These are phyloP conservation scores for Druon quercuslanigerum DNA, from an alignment of 1,140 invertebrate genomes.

Conservation along the genomic window DNA sequence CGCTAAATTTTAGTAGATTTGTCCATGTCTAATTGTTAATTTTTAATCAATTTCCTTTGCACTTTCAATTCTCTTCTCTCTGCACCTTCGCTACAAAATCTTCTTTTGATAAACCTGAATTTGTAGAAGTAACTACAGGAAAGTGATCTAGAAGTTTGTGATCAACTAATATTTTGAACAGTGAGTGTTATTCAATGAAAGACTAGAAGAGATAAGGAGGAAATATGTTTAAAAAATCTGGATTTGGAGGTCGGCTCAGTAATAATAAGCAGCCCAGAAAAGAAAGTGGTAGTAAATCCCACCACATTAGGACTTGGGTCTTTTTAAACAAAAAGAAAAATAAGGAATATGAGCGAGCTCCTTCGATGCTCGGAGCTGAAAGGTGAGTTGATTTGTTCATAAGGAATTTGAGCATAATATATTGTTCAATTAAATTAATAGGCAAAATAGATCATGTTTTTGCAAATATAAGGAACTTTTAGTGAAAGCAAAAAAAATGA, in stretches of 20 bases:
- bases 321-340: conserved; percentile 7
- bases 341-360: conserved; percentile 15
- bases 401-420: too few species aligned
- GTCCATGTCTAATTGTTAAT: too few species aligned
- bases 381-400: neutral
- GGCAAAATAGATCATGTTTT: neutral
- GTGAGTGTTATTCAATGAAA: neutral
- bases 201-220: neutral
- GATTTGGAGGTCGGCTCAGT: neutral
- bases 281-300: conserved; percentile 3
- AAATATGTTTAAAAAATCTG: conserved; percentile 7
- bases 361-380: neutral
- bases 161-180: neutral
- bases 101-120: too few species aligned
- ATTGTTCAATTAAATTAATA: neutral
- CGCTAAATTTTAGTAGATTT: too few species aligned
- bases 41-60: too few species aligned
- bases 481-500: too few species aligned
- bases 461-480: too few species aligned
- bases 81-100: too few species aligned
- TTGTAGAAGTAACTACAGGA: too few species aligned
- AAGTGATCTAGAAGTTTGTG: too few species aligned
- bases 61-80: too few species aligned
- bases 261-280: conserved; percentile 6
- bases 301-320: conserved; percentile 11